These are phyloP conservation scores for Poecilia velifera DNA, from an alignment of 2,797 vertebrate genomes.

Conservation along the genomic window DNA sequence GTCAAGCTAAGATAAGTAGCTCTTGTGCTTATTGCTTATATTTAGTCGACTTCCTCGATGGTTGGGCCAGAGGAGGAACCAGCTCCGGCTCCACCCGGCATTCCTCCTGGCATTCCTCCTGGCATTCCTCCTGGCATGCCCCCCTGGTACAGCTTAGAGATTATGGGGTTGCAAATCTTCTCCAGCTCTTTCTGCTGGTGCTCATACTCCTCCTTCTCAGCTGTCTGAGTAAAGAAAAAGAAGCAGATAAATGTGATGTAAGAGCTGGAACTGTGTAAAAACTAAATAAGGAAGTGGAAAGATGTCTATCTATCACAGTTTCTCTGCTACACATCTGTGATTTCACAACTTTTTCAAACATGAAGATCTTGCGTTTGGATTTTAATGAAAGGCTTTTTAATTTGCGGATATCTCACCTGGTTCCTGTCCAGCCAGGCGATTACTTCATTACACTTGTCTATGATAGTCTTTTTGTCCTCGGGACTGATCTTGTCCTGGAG, in stretches of 20 bases:
- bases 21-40: not conserved
- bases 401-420: slow-evolving; percentile 73
- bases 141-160: slow-evolving; percentile 83
- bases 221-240: slow-evolving; percentile 67
- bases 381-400: not conserved
- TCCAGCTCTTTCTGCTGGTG: slow-evolving; percentile 87
- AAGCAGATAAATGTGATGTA: not conserved
- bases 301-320: not conserved
- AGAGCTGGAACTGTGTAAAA: not conserved
- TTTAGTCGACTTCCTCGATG: slow-evolving; percentile 84
- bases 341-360: slow-evolving; percentile 23
- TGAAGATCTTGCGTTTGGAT: not conserved
- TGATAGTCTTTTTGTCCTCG: slow-evolving; percentile 83
- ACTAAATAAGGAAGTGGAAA: not conserved
- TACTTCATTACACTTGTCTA: slow-evolving; percentile 85
- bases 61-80: slow-evolving; percentile 82
- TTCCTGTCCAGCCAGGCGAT: slow-evolving; percentile 85
- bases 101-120: slow-evolving; percentile 69
- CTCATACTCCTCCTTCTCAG: slow-evolving; percentile 86
- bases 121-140: slow-evolving; percentile 70
- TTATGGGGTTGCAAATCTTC: slow-evolving; percentile 85
- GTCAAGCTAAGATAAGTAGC: slow-evolving; percentile 15
- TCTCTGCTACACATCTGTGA: not conserved
- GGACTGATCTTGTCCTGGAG: slow-evolving; percentile 84
- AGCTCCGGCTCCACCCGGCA: slow-evolving; percentile 75